Base-by-base conservation (phyloP, 2,113 vertebrate species). In the Hydrochoerus hydrochaeris region DNA sequence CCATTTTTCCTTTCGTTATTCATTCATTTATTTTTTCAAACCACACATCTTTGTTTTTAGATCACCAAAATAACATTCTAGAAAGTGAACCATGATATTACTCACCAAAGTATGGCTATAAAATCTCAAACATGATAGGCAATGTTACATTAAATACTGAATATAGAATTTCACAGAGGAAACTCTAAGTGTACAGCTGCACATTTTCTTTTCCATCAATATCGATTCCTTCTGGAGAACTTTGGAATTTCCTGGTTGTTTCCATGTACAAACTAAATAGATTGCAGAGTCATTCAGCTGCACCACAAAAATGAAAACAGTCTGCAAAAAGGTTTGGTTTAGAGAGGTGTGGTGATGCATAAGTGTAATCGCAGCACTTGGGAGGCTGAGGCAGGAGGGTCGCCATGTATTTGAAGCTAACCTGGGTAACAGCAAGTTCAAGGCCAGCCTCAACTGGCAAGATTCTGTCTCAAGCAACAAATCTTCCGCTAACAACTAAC, bases 71-170 rank as follows among this genome's bases (percentile, higher is more conserved):
- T 80, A 86, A 92, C 90, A 83, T 86, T 73, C 94, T 77, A 91
- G 89, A 96, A 96, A 78, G 41, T 17, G 86, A 96, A 88, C n/a
- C n/a, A n/a, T n/a, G n/a, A n/a, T 38, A 78, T 94, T 77, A 93
- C 69, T 63, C 63, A 69, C 77, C 63, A 58, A 95, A 89, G 65
- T 62, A 54, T 41, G 75, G 65, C 87, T 89, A 73, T 60, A 65
- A 92, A 89, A 95, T 96, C 90, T 96, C 89, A 96, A 94, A 97
- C 49, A 95, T n/a, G 73, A 91, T 67, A 91, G 87, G 92, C 91
- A 85, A 88, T 5, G 12, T 75, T 95, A 96, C 95, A 91, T 88
- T 96, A 91, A 93, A 78, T 87, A 54, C 77, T 81, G 84, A 95
- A 97, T 97, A 90, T 84, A 94, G 94, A 7, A 35, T 85, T 95